phyloP scores from a whole-genome alignment of 1,140 invertebrate genomes.

The Nylanderia fulva region DNA sequence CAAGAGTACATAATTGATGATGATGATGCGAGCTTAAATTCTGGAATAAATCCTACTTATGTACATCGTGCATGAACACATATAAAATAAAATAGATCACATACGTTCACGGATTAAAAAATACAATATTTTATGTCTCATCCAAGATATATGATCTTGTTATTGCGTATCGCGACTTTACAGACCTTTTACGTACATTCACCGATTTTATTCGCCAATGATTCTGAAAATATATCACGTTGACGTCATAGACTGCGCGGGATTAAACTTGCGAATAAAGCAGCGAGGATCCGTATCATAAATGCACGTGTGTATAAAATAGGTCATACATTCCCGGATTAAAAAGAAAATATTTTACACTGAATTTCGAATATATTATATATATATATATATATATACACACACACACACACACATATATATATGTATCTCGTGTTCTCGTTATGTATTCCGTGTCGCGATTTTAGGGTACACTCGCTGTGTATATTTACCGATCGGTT shows the following conservation, averaged over 20 bases:
- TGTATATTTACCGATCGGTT: slow-evolving; percentile 46
- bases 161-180: slow-evolving; percentile 11
- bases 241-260: background rate
- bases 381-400: too few relatives aligned
- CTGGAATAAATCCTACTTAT: background rate
- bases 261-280: slow-evolving; percentile 36
- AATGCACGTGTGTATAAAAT: background rate
- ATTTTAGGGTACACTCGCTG: slow-evolving; percentile 9
- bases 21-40: background rate
- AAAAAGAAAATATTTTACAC: slow-evolving; percentile 10
- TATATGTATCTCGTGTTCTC: background rate
- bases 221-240: slow-evolving; percentile 19
- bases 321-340: background rate
- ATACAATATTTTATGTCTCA: background rate
- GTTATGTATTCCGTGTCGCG: slow-evolving; percentile 8
- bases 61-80: too few relatives aligned
- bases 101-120: background rate
- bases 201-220: slow-evolving; percentile 1
- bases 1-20: background rate
- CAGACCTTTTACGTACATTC: background rate
- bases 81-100: background rate
- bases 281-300: background rate
- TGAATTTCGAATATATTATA: background rate
- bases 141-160: background rate
- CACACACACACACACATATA: too few relatives aligned